Conservation (phyloP, 2,888 invertebrate genomes). For the Eupithecia vulgata region DNA sequence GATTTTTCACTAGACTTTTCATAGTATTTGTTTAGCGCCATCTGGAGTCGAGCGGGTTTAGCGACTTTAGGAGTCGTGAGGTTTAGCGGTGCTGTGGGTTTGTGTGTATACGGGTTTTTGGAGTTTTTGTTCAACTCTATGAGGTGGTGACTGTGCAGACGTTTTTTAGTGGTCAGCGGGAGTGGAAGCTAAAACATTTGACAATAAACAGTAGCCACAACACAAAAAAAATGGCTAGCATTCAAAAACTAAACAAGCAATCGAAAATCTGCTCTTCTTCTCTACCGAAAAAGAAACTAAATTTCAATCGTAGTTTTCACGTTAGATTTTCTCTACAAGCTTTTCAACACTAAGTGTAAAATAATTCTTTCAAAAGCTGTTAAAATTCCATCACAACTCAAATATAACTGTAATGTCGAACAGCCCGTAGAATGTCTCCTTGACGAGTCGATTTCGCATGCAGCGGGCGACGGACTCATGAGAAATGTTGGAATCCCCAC, state of each 20-base stretch:
- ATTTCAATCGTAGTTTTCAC: neutral
- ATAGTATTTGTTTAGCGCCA: too few species aligned
- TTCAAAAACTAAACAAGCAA: neutral
- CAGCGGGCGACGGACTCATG: constrained; percentile 64
- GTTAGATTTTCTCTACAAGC: neutral
- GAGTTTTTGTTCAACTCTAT: neutral
- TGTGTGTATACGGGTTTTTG: too few species aligned
- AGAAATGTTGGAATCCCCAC: constrained; percentile 68
- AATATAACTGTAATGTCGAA: constrained; percentile 30
- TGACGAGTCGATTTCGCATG: constrained; percentile 68
- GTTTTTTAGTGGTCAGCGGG: too few species aligned
- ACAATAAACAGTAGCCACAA: too few species aligned
- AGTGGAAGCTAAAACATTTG: too few species aligned
- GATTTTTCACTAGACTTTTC: too few species aligned
- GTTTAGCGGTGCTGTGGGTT: too few species aligned
- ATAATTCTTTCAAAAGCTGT: neutral
- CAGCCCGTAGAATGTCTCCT: constrained; percentile 60
- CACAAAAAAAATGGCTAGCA: too few species aligned
- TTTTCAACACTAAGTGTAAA: neutral
- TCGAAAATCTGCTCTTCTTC: neutral
- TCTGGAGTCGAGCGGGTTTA: too few species aligned
- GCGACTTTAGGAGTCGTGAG: neutral
- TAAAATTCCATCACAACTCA: constrained; percentile 14
- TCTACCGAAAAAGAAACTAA: neutral
- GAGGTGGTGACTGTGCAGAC: too few species aligned